These are phyloP conservation scores for Ciconia nigra DNA, from an alignment of 2,797 vertebrate species.

Conservation along the genomic window DNA sequence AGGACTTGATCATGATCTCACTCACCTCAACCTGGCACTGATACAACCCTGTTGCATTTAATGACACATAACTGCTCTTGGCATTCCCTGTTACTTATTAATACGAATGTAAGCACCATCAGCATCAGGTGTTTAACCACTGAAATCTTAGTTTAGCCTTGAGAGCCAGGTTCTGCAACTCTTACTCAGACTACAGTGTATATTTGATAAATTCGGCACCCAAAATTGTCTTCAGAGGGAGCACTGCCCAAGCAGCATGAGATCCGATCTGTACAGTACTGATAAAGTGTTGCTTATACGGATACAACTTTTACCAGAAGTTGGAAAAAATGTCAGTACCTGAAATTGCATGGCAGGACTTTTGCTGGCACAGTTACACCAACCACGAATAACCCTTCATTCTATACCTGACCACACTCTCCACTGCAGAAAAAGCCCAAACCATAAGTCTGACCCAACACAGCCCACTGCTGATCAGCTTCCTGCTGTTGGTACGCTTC, in stretches of 20 bases:
- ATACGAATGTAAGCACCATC: conserved; percentile 1
- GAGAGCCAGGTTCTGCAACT: not conserved
- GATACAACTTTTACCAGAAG: not conserved
- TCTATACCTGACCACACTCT: not conserved
- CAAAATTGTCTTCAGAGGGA: not conserved
- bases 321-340: not conserved
- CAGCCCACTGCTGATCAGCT: not conserved
- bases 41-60: not conserved
- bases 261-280: not conserved
- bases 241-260: not conserved
- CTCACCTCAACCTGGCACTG: not conserved
- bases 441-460: not conserved
- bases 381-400: not conserved
- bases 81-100: conserved; percentile 18
- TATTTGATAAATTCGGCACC: not conserved
- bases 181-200: not conserved
- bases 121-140: not conserved
- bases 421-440: not conserved
- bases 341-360: not conserved
- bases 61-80: not conserved
- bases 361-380: not conserved
- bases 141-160: not conserved
- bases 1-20: not conserved
- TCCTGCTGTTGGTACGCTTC: not conserved
- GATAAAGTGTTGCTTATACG: not conserved